phyloP scores from a whole-genome alignment of 2,797 vertebrate genomes.

The Sphaeramia orbicularis region DNA sequence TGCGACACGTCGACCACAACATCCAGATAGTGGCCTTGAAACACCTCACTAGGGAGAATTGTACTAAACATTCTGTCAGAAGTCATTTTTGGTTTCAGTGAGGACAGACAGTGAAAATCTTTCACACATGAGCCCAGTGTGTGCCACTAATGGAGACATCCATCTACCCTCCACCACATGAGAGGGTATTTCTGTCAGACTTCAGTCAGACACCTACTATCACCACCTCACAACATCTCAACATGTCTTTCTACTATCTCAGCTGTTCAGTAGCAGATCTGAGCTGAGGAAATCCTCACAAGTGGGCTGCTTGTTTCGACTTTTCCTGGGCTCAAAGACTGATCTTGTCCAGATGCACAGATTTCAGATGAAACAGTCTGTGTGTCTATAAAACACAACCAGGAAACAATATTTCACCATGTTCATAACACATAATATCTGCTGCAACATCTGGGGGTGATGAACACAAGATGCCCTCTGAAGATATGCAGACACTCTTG shows the following conservation, averaged over 20 bases:
- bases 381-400: conserved; percentile 47
- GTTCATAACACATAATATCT: conserved; percentile 27
- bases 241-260: conserved; percentile 11
- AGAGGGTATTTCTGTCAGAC: conserved; percentile 21
- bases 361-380: conserved; percentile 34
- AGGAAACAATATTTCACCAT: conserved; percentile 52
- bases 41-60: conserved; percentile 43
- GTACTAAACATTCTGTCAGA: conserved; percentile 43
- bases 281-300: conserved; percentile 31
- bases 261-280: neutral
- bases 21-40: conserved; percentile 47
- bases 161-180: conserved; percentile 33
- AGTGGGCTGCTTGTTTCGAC: conserved; percentile 14
- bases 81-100: conserved; percentile 27
- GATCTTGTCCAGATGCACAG: conserved; percentile 58
- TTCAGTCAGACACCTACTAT: conserved; percentile 27
- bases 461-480: conserved; percentile 37
- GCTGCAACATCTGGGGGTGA: conserved; percentile 42
- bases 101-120: conserved; percentile 22
- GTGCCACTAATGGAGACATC: conserved; percentile 33
- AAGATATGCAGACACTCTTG: conserved; percentile 36
- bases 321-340: conserved; percentile 15
- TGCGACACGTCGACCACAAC: conserved; percentile 38
- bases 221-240: conserved; percentile 20
- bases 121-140: conserved; percentile 23